These are phyloP conservation scores for Heliconius ismenius DNA, from an alignment of 2,888 invertebrate genomes.

Conservation along the genomic window DNA sequence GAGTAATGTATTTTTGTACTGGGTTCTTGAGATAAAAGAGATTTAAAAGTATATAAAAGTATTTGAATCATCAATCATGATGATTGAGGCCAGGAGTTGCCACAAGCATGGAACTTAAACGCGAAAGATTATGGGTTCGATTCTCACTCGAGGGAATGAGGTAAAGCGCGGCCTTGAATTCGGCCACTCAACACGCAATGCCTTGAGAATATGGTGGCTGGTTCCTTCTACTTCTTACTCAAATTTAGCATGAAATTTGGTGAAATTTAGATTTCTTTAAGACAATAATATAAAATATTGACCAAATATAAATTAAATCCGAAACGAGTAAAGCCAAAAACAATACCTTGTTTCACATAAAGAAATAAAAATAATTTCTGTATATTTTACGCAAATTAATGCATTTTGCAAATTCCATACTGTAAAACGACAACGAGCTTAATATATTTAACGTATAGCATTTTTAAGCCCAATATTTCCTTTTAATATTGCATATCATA, in stretches of 20 bases:
- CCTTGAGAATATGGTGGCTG: too few species aligned
- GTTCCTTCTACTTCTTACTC: too few species aligned
- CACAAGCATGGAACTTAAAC: too few species aligned
- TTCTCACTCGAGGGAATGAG: too few species aligned
- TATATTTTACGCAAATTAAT: slow-evolving; percentile 5
- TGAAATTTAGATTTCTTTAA: not conserved
- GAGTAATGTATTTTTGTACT: slow-evolving; percentile 27
- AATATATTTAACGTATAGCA: not conserved
- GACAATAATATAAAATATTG: not conserved
- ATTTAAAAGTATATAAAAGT: slow-evolving; percentile 32
- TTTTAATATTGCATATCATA: slow-evolving; percentile 31
- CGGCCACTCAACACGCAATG: too few species aligned
- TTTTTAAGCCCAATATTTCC: slow-evolving; percentile 14
- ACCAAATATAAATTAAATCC: not conserved
- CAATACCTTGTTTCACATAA: not conserved
- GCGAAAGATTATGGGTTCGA: too few species aligned
- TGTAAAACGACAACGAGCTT: not conserved
- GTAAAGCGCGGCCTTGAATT: too few species aligned
- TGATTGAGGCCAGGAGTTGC: too few species aligned
- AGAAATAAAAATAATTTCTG: not conserved
- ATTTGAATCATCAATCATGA: not conserved
- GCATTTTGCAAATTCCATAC: slow-evolving; percentile 1
- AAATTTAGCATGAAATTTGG: too few species aligned
- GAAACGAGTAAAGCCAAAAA: not conserved
- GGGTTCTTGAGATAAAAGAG: slow-evolving; percentile 30